Conservation (phyloP, 2,888 invertebrate genomes). For the Rhagonycha lutea region DNA sequence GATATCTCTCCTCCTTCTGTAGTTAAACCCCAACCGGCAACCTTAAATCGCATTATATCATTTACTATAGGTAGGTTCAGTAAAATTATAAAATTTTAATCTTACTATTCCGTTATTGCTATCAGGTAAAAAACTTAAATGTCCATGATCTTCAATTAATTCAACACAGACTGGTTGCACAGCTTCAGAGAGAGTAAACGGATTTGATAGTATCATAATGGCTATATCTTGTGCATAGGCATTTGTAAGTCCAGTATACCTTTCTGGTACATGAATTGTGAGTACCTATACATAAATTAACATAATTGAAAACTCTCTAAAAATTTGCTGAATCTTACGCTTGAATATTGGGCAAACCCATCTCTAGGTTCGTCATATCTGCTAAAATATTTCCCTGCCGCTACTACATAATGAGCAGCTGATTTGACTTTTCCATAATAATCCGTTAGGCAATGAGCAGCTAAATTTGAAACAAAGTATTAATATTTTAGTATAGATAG, state of each 20-base stretch:
- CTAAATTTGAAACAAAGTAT: not conserved
- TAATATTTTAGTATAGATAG: too few species aligned
- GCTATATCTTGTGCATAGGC: slow-evolving; percentile 48
- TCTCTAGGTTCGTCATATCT: slow-evolving; percentile 34
- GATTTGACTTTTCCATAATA: slow-evolving; percentile 14
- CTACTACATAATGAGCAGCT: slow-evolving; percentile 32
- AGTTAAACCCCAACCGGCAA: not conserved
- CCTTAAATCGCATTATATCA: not conserved
- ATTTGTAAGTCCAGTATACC: slow-evolving; percentile 36
- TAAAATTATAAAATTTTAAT: not conserved
- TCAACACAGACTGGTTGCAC: slow-evolving; percentile 50
- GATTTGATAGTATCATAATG: slow-evolving; percentile 40
- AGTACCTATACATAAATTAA: slow-evolving; percentile 30
- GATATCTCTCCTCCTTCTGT: not conserved
- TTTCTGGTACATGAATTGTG: slow-evolving; percentile 31
- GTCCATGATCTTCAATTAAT: slow-evolving; percentile 27
- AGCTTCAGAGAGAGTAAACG: slow-evolving; percentile 13
- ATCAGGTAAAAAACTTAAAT: slow-evolving; percentile 3
- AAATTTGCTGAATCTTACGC: not conserved
- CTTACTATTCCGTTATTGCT: slow-evolving; percentile 37
- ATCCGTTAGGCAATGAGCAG: not conserved
- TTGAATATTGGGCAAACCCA: not conserved
- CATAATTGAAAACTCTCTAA: not conserved
- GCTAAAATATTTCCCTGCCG: slow-evolving; percentile 38
- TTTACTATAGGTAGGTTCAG: too few species aligned